A percentile compares a stretch with the other conserved stretches of the same genome.
These are phyloP conservation scores for Propsilocerus akamusi DNA, from an alignment of 1,140 invertebrate genomes.

Conservation along the genomic window DNA sequence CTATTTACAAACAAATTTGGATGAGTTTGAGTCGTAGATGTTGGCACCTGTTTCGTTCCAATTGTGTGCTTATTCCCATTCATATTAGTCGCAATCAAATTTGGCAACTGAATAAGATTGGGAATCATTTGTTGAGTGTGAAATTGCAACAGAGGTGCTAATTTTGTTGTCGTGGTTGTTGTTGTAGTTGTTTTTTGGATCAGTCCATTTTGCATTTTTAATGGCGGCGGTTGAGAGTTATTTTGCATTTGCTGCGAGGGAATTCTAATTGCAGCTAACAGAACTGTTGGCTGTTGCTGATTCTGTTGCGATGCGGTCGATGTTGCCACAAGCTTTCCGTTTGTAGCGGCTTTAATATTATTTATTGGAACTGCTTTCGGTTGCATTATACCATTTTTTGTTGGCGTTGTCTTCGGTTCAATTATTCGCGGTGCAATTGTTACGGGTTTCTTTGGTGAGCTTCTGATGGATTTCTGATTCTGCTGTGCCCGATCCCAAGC, in stretches of 20 bases:
- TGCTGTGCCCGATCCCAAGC: no score
- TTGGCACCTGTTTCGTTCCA: not conserved
- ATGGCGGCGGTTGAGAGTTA: constrained; percentile 6
- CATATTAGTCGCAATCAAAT: constrained; percentile 16
- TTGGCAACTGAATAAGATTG: constrained; percentile 23
- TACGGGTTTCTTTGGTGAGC: constrained; percentile 23
- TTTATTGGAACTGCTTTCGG: constrained; percentile 15
- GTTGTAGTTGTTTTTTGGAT: constrained; percentile 7
- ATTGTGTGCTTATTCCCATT: not conserved
- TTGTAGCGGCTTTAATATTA: constrained; percentile 7
- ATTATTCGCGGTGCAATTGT: constrained; percentile 21
- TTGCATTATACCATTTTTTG: not conserved
- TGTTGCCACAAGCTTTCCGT: constrained; percentile 17
- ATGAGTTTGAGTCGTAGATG: not conserved
- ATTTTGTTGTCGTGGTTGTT: constrained; percentile 10
- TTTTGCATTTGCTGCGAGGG: constrained; percentile 21
- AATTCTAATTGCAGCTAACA: constrained; percentile 29
- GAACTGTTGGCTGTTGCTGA: constrained; percentile 24
- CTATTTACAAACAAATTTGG: not conserved
- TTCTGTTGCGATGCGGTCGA: constrained; percentile 8
- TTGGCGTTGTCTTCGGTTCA: constrained; percentile 14
- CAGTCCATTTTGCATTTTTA: not conserved
- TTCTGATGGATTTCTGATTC: constrained; percentile 6
- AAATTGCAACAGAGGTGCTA: constrained; percentile 18
- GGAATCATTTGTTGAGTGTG: constrained; percentile 12